A percentile compares a stretch with the other conserved stretches of the same genome.
Evolutionary conservation across 2,113 vertebrate species (phyloP).

Genomic region (Zosterops hypoxanthus): DNA sequence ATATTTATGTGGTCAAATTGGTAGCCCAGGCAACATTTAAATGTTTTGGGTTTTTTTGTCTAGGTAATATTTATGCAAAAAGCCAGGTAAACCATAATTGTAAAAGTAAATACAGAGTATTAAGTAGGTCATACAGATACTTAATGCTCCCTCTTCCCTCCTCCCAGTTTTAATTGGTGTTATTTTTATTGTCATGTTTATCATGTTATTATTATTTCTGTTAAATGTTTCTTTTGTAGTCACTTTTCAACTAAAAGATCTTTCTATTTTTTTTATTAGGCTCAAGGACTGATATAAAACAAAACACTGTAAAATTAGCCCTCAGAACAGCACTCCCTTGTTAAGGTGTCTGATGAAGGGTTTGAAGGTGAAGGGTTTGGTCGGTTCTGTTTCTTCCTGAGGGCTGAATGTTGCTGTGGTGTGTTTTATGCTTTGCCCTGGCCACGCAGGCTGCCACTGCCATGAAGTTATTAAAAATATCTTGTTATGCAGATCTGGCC

Average conservation of each 20-base stretch:
- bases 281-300: neutral
- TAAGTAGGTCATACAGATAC: neutral
- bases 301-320: neutral
- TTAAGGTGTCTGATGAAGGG: neutral
- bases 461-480: constrained; percentile 42
- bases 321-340: neutral
- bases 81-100: neutral
- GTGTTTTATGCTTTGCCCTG: neutral
- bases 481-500: constrained; percentile 56
- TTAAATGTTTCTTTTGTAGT: fast-evolving
- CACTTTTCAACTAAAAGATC: neutral
- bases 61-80: neutral
- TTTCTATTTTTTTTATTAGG: neutral
- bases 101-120: neutral
- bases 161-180: neutral
- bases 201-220: neutral
- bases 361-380: neutral
- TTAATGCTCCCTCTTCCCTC: neutral
- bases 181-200: neutral
- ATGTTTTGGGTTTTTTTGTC: neutral
- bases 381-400: neutral
- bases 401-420: neutral
- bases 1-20: neutral
- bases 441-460: neutral
- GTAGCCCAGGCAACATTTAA: neutral